Conservation (phyloP, 2,113 vertebrate genomes). For the Geococcyx californianus region DNA sequence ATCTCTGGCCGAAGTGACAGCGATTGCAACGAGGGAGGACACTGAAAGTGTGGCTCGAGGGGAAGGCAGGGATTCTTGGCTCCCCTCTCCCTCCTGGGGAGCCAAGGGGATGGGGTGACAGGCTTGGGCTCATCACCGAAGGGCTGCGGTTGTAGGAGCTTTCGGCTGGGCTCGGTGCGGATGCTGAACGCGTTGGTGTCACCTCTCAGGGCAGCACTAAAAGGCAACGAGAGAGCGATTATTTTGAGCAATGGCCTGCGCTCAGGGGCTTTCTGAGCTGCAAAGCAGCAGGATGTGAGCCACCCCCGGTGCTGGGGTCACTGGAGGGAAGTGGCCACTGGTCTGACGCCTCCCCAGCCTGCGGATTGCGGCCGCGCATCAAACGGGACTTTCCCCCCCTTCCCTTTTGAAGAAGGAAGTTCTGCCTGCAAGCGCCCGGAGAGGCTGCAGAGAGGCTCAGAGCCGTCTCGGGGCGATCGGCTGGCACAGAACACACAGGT, state of each 20-base stretch:
- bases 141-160: neutral
- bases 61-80: rapidly evolving
- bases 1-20: neutral
- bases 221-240: neutral
- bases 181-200: rapidly evolving
- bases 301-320: neutral
- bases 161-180: neutral
- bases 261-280: neutral
- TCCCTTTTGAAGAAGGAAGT: neutral
- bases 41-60: rapidly evolving
- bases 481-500: neutral
- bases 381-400: too few species aligned
- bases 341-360: constrained; percentile 23
- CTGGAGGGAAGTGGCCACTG: neutral
- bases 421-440: rapidly evolving
- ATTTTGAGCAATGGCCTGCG: rapidly evolving
- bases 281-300: neutral
- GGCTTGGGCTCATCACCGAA: rapidly evolving
- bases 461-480: neutral
- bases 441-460: neutral
- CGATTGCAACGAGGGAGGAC: neutral
- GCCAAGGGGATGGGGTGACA: neutral
- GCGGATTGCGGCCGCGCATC: rapidly evolving
- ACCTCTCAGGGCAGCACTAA: neutral
- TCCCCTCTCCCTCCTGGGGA: neutral